phyloP scores from a whole-genome alignment of 2,113 vertebrate genomes.

The Bufo bufo region DNA sequence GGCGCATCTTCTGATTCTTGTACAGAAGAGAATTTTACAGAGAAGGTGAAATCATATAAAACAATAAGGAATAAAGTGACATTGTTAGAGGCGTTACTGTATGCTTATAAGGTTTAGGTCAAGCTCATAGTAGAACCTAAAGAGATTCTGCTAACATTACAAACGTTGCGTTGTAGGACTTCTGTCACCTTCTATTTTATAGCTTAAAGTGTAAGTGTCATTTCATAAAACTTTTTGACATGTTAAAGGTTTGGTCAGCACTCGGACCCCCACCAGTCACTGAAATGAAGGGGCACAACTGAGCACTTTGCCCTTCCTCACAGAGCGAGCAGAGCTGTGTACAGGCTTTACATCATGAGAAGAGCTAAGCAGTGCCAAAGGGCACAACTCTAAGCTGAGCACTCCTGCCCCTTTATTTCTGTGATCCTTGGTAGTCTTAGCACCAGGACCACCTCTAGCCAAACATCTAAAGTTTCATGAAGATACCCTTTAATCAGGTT shows the following conservation, averaged over 20 bases:
- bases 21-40: background rate
- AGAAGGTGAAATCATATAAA: constrained; percentile 2
- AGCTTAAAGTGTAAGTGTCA: background rate
- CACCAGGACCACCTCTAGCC: too few species aligned
- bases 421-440: too few species aligned
- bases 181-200: background rate
- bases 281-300: too few species aligned
- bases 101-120: background rate
- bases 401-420: too few species aligned
- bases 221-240: background rate
- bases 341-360: too few species aligned
- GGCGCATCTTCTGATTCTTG: background rate
- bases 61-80: background rate
- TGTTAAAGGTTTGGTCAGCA: background rate
- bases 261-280: too few species aligned
- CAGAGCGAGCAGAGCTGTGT: too few species aligned
- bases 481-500: too few species aligned
- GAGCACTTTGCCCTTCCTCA: too few species aligned
- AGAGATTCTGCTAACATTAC: background rate
- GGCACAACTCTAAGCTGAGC: too few species aligned
- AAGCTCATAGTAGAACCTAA: background rate
- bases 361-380: too few species aligned
- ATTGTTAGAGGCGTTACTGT: background rate
- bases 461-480: too few species aligned
- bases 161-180: background rate